Conservation (phyloP, 2,888 invertebrate species). For the Cephus runcator region DNA sequence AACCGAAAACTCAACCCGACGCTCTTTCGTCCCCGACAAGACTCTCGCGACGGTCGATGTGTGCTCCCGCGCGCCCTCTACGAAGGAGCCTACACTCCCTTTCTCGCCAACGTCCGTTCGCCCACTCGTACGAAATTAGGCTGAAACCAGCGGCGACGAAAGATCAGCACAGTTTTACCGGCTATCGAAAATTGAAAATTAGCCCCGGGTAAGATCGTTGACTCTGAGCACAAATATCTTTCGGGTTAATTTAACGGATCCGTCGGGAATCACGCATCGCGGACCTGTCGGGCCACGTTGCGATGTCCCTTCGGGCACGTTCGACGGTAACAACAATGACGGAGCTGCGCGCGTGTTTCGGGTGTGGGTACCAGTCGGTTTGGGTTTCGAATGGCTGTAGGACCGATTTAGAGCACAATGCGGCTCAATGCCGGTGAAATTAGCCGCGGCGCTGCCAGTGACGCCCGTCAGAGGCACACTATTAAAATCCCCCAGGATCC, state of each 20-base stretch:
- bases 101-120: background rate
- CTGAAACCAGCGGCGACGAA: background rate
- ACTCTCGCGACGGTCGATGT: background rate
- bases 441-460: constrained; percentile 61
- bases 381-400: constrained; percentile 37
- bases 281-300: constrained; percentile 2
- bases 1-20: background rate
- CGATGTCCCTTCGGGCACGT: constrained; percentile 15
- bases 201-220: background rate
- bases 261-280: background rate
- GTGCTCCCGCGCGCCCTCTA: no score
- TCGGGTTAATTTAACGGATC: background rate
- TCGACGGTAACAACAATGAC: constrained; percentile 16
- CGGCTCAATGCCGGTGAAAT: constrained; percentile 61
- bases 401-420: constrained; percentile 61
- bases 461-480: constrained; percentile 56
- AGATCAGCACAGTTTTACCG: background rate
- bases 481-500: constrained; percentile 7
- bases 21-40: background rate
- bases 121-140: background rate
- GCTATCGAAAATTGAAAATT: background rate
- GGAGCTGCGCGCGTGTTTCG: constrained; percentile 8
- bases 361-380: constrained; percentile 6
- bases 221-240: background rate
- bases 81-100: background rate